These are phyloP conservation scores for Heliangelus exortis DNA, from an alignment of 2,797 vertebrate genomes.

Conservation along the genomic window DNA sequence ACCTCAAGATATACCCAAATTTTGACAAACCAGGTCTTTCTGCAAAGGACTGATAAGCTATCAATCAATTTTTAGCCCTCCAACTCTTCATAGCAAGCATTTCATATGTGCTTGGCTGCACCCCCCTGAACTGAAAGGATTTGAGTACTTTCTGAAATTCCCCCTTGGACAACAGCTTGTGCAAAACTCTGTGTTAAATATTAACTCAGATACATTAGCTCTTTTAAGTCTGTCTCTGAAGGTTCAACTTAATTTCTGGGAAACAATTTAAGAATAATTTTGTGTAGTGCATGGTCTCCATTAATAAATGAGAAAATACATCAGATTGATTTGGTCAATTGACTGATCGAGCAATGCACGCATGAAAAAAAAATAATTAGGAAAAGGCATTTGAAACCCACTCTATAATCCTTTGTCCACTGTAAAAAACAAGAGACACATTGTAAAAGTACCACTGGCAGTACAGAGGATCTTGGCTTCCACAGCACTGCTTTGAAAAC, in stretches of 20 bases:
- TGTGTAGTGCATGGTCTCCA: not conserved
- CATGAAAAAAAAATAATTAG: not conserved
- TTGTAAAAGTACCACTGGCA: not conserved
- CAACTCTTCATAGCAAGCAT: not conserved
- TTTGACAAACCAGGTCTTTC: not conserved
- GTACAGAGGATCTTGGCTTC: not conserved
- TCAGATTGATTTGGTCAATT: not conserved
- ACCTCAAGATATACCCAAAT: not conserved
- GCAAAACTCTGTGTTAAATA: conserved; percentile 1
- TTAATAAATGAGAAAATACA: not conserved
- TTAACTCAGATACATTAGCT: not conserved
- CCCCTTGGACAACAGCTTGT: not conserved
- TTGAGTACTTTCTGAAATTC: not conserved
- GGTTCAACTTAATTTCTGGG: not conserved
- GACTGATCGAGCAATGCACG: not conserved
- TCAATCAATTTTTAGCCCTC: not conserved
- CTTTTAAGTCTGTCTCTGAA: not conserved
- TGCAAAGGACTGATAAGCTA: not conserved
- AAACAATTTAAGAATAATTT: not conserved
- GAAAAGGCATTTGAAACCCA: not conserved
- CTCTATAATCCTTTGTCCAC: not conserved
- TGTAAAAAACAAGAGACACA: not conserved
- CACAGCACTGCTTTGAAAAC: not conserved
- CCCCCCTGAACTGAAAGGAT: not conserved
- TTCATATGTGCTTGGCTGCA: not conserved